Evolutionary conservation across 2,888 invertebrate species (phyloP).

Genomic region (Zaprionus obscuricornis): DNA sequence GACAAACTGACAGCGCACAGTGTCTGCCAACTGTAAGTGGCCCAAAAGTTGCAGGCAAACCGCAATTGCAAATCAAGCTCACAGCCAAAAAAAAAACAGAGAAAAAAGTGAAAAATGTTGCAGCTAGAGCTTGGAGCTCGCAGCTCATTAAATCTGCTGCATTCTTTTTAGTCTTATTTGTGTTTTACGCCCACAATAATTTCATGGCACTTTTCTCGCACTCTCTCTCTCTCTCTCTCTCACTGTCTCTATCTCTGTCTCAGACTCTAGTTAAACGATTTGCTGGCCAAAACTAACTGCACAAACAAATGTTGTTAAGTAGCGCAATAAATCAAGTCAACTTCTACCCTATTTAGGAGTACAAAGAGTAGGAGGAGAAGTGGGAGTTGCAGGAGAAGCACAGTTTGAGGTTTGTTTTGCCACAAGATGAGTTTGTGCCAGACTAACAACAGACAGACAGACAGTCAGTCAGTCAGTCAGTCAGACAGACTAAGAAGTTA

Average conservation of each 20-base stretch:
- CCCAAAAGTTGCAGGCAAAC: conserved; percentile 5
- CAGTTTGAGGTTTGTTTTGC: conserved; percentile 12
- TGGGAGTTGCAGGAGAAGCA: no score
- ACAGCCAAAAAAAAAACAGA: conserved; percentile 5
- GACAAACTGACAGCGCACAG: conserved; percentile 5
- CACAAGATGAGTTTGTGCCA: conserved; percentile 2
- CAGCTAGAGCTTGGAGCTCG: no score
- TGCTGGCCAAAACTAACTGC: conserved; percentile 51
- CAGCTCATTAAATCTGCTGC: no score
- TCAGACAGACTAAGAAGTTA: no score
- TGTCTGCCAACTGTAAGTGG: conserved; percentile 25
- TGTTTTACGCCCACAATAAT: conserved; percentile 41
- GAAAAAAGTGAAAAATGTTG: not conserved
- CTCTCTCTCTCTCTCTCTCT: no score
- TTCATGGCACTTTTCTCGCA: conserved; percentile 35
- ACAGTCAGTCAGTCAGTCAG: no score
- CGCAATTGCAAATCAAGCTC: conserved; percentile 4
- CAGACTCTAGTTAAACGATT: no score
- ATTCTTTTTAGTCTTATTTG: no score
- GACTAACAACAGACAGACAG: conserved; percentile 11
- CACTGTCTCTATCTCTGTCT: no score
- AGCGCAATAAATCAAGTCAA: conserved; percentile 64
- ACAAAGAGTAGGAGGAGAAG: not conserved
- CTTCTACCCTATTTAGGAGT: conserved; percentile 14
- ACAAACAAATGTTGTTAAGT: conserved; percentile 66